Percentiles rank a stretch among this genome's conserved stretches.
These are phyloP conservation scores for Tetragnatha versicolor DNA, from an alignment of 1,140 invertebrate genomes.

Conservation along the genomic window DNA sequence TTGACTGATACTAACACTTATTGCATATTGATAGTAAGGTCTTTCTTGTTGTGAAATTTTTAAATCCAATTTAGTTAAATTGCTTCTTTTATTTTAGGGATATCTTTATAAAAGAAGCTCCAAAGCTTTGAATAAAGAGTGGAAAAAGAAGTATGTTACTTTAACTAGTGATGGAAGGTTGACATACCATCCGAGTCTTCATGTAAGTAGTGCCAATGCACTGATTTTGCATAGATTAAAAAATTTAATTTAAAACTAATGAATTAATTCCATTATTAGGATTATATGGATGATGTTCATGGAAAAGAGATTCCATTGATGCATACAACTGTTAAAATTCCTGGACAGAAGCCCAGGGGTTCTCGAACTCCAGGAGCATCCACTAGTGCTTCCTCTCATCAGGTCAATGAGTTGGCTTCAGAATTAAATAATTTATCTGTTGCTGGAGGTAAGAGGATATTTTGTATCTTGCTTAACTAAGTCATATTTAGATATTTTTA, in stretches of 20 bases:
- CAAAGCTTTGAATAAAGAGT: constrained; percentile 95
- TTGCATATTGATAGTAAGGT: too few relatives aligned
- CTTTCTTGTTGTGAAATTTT: background rate
- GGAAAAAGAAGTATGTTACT: constrained; percentile 99
- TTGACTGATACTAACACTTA: too few relatives aligned
- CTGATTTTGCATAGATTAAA: background rate
- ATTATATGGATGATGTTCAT: constrained; percentile 97
- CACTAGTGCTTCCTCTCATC: constrained; percentile 48
- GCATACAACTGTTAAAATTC: constrained; percentile 96
- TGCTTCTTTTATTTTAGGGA: constrained; percentile 66
- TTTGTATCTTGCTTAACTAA: too few relatives aligned
- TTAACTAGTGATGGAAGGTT: constrained; percentile 91
- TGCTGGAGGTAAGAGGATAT: constrained; percentile 55
- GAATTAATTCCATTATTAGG: constrained; percentile 69
- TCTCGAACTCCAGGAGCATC: constrained; percentile 73
- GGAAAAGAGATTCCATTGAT: constrained; percentile 96
- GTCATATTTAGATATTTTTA: too few relatives aligned
- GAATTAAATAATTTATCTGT: constrained; percentile 57
- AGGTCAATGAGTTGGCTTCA: constrained; percentile 55
- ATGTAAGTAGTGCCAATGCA: constrained; percentile 71
- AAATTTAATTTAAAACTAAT: background rate
- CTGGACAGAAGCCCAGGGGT: constrained; percentile 89
- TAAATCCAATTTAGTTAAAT: background rate
- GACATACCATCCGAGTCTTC: constrained; percentile 94
- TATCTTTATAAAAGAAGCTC: constrained; percentile 92